These are phyloP conservation scores for Triplophysa bombifrons DNA, from an alignment of 2,797 vertebrate species.

Conservation along the genomic window DNA sequence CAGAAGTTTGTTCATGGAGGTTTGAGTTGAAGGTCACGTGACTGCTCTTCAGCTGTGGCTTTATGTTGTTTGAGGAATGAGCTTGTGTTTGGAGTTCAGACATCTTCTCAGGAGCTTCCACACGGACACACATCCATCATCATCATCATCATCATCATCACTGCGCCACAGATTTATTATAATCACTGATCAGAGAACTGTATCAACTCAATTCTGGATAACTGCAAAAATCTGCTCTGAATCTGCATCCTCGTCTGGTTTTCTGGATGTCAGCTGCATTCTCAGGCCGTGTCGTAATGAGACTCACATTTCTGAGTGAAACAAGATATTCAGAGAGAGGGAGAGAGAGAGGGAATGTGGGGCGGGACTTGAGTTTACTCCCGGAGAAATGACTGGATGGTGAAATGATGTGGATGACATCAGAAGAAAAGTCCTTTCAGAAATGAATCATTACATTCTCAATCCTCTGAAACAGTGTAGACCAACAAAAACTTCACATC, in stretches of 20 bases:
- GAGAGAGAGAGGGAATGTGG: neutral
- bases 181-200: too few relatives aligned
- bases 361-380: neutral
- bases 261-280: neutral
- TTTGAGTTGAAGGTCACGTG: too few relatives aligned
- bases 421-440: neutral
- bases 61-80: constrained; percentile 39
- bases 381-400: neutral
- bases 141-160: too few relatives aligned
- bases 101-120: too few relatives aligned
- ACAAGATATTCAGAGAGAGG: neutral
- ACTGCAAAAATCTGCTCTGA: too few relatives aligned
- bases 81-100: constrained; percentile 36
- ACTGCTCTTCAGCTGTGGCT: too few relatives aligned
- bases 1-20: constrained; percentile 25
- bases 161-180: too few relatives aligned
- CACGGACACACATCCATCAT: too few relatives aligned
- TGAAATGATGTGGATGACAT: neutral
- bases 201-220: too few relatives aligned
- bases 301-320: neutral
- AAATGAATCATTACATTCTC: neutral
- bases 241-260: too few relatives aligned
- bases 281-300: neutral
- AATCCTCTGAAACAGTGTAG: too few relatives aligned
- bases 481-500: too few relatives aligned